Percentiles rank a stretch among this genome's conserved stretches.
Evolutionary conservation across 2,797 vertebrate genomes (phyloP).

Genomic region (Fistularia tabacaria): DNA sequence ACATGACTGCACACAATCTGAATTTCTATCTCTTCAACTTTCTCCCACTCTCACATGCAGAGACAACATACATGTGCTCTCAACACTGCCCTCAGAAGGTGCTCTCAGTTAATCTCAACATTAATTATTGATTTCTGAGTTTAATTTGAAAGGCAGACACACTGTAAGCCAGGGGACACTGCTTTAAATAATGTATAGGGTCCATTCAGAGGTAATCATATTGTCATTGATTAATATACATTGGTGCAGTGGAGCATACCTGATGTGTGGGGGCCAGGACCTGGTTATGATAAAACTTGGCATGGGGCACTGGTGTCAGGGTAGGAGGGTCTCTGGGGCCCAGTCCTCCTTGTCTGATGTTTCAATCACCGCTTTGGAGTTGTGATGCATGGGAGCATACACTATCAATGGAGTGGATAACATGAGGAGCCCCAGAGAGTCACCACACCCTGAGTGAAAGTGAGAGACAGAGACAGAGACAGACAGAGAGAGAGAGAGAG

Average conservation of each 20-base stretch:
- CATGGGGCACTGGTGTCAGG: conserved; percentile 58
- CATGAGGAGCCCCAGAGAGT: conserved; percentile 57
- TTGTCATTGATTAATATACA: conserved; percentile 78
- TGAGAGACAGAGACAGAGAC: conserved; percentile 6
- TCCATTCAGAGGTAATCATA: conserved; percentile 78
- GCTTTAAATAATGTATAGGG: conserved; percentile 78
- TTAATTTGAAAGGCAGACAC: conserved; percentile 79
- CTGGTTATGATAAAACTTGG: conserved; percentile 64
- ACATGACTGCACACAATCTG: neutral
- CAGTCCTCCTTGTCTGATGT: conserved; percentile 70
- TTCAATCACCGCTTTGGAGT: conserved; percentile 72
- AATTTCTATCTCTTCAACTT: conserved; percentile 10
- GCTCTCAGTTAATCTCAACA: conserved; percentile 74
- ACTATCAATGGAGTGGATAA: conserved; percentile 69
- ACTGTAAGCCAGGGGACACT: conserved; percentile 74
- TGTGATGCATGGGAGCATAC: conserved; percentile 61
- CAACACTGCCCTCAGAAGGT: conserved; percentile 69
- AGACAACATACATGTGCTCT: conserved; percentile 40
- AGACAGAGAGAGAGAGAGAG: conserved; percentile 22
- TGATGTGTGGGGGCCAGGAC: conserved; percentile 63
- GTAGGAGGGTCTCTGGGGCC: conserved; percentile 61
- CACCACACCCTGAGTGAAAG: conserved; percentile 30
- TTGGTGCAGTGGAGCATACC: conserved; percentile 67
- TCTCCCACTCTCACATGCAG: conserved; percentile 7
- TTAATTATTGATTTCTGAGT: conserved; percentile 79